Conservation (phyloP, 2,113 vertebrate genomes). For the Saguinus midas region DNA sequence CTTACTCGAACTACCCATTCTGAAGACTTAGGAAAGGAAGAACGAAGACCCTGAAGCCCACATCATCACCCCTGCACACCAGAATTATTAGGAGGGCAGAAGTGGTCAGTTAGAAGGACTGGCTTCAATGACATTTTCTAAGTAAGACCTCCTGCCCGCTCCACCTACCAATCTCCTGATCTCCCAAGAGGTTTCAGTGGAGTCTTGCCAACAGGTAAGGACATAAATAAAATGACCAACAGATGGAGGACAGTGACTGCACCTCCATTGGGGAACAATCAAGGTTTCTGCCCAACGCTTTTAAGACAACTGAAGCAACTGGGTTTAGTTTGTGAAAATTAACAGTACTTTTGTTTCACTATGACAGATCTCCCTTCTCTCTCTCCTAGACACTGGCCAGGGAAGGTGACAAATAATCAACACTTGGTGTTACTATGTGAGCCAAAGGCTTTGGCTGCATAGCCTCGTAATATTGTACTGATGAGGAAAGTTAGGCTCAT, state of each 20-base stretch:
- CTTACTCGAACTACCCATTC: background rate
- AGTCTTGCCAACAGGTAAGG: background rate
- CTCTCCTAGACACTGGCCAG: background rate
- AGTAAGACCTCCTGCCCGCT: background rate
- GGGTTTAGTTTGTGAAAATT: background rate
- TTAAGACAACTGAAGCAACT: background rate
- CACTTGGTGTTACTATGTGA: background rate
- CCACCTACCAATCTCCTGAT: too few species aligned
- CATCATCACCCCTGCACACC: background rate
- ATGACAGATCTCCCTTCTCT: background rate
- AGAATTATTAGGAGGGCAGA: too few species aligned
- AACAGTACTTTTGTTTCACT: background rate
- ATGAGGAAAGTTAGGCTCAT: background rate
- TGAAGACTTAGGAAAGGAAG: background rate
- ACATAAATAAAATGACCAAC: background rate
- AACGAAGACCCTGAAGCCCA: background rate
- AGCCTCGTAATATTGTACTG: background rate
- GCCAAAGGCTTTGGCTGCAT: too few species aligned
- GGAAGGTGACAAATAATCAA: background rate
- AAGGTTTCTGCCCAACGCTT: background rate
- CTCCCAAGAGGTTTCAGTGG: background rate
- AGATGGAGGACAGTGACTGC: fast-evolving
- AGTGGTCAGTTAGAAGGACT: background rate
- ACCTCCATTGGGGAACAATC: background rate
- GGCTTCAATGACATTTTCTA: background rate